A percentile compares a stretch with the other conserved stretches of the same genome.
These are phyloP conservation scores for Aphelenchoides avenae DNA, from an alignment of 1,140 invertebrate species.

Conservation along the genomic window DNA sequence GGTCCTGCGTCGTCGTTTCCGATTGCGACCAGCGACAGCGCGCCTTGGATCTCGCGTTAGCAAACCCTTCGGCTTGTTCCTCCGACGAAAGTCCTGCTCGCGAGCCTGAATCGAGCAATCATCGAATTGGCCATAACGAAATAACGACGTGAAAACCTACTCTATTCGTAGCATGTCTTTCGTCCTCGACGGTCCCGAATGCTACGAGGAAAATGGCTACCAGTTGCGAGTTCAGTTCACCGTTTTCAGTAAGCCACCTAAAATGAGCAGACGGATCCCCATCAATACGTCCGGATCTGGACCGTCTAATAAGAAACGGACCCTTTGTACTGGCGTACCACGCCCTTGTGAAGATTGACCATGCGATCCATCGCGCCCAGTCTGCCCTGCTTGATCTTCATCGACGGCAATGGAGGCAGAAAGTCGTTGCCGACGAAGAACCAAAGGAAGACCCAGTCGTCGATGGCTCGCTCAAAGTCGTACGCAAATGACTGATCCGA, in stretches of 20 bases:
- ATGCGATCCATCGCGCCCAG: slow-evolving; percentile 94
- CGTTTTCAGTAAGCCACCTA: slow-evolving; percentile 83
- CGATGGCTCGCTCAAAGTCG: slow-evolving; percentile 73
- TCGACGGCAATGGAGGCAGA: slow-evolving; percentile 90
- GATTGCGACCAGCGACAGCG: slow-evolving; percentile 13
- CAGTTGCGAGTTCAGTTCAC: slow-evolving; percentile 81
- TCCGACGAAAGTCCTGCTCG: slow-evolving; percentile 67
- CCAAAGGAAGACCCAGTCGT: slow-evolving; percentile 99
- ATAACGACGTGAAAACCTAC: slow-evolving; percentile 9
- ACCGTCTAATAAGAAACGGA: no score
- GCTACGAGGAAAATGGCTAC: slow-evolving; percentile 84
- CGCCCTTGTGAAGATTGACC: slow-evolving; percentile 87
- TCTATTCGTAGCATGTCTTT: slow-evolving; percentile 83
- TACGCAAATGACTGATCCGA: slow-evolving; percentile 81
- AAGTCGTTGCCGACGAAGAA: slow-evolving; percentile 99
- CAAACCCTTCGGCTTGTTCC: slow-evolving; percentile 25
- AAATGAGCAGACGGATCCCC: no score
- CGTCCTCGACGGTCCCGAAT: slow-evolving; percentile 87
- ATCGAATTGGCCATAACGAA: not conserved
- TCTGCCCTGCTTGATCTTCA: slow-evolving; percentile 96
- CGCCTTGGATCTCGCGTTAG: slow-evolving; percentile 5
- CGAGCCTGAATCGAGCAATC: slow-evolving; percentile 14
- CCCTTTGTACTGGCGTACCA: slow-evolving; percentile 71
- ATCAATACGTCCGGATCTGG: no score
- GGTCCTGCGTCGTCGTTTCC: slow-evolving; percentile 36